A percentile compares a stretch with the other conserved stretches of the same genome.
Conservation (phyloP, 2,113 vertebrate species). For the Takifugu bimaculatus region DNA sequence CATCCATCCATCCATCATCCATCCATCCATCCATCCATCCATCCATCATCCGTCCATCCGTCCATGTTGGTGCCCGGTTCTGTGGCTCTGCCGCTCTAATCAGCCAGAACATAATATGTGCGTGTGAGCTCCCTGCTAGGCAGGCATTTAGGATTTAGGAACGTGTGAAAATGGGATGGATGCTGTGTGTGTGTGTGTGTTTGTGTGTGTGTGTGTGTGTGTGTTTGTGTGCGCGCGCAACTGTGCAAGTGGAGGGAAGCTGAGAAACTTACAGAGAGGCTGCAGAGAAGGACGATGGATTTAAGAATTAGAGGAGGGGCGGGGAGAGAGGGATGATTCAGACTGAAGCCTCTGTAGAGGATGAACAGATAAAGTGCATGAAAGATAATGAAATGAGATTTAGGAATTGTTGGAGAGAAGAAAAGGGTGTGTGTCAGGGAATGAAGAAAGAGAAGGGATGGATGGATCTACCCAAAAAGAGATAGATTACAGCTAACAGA, state of each 20-base stretch:
- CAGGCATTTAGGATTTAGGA: slow-evolving; percentile 27
- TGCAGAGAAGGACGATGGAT: slow-evolving; percentile 17
- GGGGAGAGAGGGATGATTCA: slow-evolving; percentile 18
- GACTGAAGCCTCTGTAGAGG: slow-evolving; percentile 11
- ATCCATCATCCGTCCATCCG: too few relatives aligned
- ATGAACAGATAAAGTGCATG: slow-evolving; percentile 16
- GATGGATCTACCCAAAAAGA: neutral
- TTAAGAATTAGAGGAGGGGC: slow-evolving; percentile 37
- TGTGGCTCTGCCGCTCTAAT: slow-evolving; percentile 50
- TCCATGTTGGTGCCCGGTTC: slow-evolving; percentile 28
- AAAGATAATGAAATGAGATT: slow-evolving; percentile 23
- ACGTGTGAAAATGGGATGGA: slow-evolving; percentile 20
- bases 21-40: slow-evolving; percentile 9
- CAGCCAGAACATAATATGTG: slow-evolving; percentile 43
- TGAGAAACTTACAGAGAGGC: slow-evolving; percentile 7
- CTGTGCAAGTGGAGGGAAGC: neutral
- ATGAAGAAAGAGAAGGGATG: neutral
- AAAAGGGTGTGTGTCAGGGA: neutral
- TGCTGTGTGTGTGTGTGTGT: neutral
- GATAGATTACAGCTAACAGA: neutral
- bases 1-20: too few relatives aligned
- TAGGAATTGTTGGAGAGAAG: slow-evolving; percentile 14
- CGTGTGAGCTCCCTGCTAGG: slow-evolving; percentile 22
- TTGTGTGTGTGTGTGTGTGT: neutral
- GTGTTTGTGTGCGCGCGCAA: neutral